A percentile compares a stretch with the other conserved stretches of the same genome.
These are phyloP conservation scores for Xanthia icteritia DNA, from an alignment of 2,888 invertebrate genomes.

Conservation along the genomic window DNA sequence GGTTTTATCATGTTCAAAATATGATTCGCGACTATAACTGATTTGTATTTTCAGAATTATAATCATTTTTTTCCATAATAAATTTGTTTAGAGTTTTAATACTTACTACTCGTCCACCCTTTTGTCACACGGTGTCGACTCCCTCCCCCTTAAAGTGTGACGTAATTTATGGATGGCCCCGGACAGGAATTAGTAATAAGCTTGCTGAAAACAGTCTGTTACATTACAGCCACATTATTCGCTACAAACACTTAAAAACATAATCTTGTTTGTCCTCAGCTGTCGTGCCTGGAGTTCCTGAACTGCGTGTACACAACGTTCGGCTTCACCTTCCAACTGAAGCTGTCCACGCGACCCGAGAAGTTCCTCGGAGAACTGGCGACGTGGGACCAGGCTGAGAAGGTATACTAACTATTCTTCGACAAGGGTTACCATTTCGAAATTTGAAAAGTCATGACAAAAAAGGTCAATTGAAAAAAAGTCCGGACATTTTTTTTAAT, in stretches of 20 bases:
- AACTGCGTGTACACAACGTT: constrained; percentile 96
- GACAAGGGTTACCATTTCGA: neutral
- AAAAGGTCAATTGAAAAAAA: too few relatives aligned
- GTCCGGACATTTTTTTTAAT: too few relatives aligned
- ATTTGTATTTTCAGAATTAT: too few relatives aligned
- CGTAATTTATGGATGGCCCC: too few relatives aligned
- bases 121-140: too few relatives aligned
- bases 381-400: constrained; percentile 98
- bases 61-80: too few relatives aligned
- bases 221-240: neutral
- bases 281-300: constrained; percentile 96
- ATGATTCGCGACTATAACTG: too few relatives aligned
- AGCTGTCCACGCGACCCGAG: constrained; percentile 98
- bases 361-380: constrained; percentile 97
- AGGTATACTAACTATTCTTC: constrained; percentile 78
- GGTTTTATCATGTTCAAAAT: too few relatives aligned
- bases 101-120: too few relatives aligned
- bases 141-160: too few relatives aligned
- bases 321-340: constrained; percentile 98
- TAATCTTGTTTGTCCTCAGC: constrained; percentile 66
- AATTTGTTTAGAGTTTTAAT: too few relatives aligned
- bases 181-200: too few relatives aligned
- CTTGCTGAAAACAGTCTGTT: neutral
- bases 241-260: neutral
- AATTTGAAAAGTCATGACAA: neutral